Evolutionary conservation across 2,888 invertebrate species (phyloP).

Genomic region (Automeris io): DNA sequence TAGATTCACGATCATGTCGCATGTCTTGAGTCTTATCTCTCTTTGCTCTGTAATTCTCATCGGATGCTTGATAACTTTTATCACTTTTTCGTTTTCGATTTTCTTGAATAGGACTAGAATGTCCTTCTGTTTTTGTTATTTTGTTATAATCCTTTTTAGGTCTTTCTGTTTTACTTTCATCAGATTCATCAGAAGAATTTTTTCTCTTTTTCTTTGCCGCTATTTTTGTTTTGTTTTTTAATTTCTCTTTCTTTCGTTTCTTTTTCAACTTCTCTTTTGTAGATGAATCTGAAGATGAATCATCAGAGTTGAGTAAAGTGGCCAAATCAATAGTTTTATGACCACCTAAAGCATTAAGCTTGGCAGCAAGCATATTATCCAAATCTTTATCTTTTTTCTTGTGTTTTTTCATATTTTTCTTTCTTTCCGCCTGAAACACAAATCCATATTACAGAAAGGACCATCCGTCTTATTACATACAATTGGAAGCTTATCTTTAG

Average conservation of each 20-base stretch:
- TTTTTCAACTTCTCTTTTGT: conserved; percentile 34
- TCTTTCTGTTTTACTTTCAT: conserved; percentile 13
- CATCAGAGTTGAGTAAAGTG: conserved; percentile 51
- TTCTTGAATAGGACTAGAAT: conserved; percentile 12
- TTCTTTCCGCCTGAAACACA: conserved; percentile 26
- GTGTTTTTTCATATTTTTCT: conserved; percentile 64
- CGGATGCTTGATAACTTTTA: conserved; percentile 15
- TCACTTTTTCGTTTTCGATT: conserved; percentile 27
- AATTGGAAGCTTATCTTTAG: too few species aligned
- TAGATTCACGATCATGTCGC: conserved; percentile 3
- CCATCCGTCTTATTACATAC: too few species aligned
- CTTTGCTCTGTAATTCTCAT: conserved; percentile 21
- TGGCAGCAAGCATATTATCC: conserved; percentile 82
- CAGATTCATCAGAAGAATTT: conserved; percentile 18
- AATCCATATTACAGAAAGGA: not conserved
- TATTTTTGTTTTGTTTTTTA: conserved; percentile 38
- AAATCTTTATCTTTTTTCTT: conserved; percentile 72
- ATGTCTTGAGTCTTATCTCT: conserved; percentile 22
- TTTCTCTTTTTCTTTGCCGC: conserved; percentile 36
- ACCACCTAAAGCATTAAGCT: conserved; percentile 80
- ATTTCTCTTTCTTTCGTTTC: conserved; percentile 44
- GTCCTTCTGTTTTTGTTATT: conserved; percentile 9
- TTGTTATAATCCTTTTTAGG: conserved; percentile 12
- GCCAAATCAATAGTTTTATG: conserved; percentile 50
- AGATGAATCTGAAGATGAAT: conserved; percentile 44